Evolutionary conservation across 2,888 invertebrate genomes (phyloP), one percentile per base, ranked within the genome.

Genomic region (Chironomus tentans): DNA sequence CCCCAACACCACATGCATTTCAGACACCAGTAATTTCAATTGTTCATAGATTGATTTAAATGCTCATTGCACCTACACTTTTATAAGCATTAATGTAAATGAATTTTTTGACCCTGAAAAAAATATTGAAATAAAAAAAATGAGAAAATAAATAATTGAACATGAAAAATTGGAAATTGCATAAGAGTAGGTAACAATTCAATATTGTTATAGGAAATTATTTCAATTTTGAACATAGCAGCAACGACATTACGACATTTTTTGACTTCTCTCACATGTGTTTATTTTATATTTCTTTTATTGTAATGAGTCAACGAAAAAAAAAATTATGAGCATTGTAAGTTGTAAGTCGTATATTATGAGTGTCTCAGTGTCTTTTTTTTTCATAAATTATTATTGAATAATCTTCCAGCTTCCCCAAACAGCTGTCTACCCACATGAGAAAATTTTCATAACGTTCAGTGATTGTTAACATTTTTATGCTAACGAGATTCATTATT

Each of bases 81-180:
- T 56, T 18, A 18, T 56, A 56, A 56, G 56, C 56, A 18, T 15
- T 56, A 56, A 56, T 56, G 56, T 7, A 56, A 56, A 56, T 56
- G 56, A 56, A 56, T 56, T 56, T 56, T 2, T 56, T 28, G 72
- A 73, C 72, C 72, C 72, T 73, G 72, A 73, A 73, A 71, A 21
- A 24, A 21, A 62, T 22, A 47, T 56, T 70, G 18, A 62, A 62
- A 50, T n/a, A 50, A 6, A 56, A 5, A 56, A 56, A 15, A 56
- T 56, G 6, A 18, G n/a, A 56, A 18, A 21, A 71, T 46, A 38
- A 38, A 38, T 38, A 38, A 38, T 38, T 38, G 38, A 38, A 56
- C 56, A 56, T 15, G 18, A 15, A 56, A 56, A 56, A 56, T 56
- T 56, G 56, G n/a, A 56, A 56, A 56, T 56, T 56, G 56, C n/a